Evolutionary conservation across 1,140 invertebrate species (phyloP).

Genomic region (Pachypeltis micranthus): DNA sequence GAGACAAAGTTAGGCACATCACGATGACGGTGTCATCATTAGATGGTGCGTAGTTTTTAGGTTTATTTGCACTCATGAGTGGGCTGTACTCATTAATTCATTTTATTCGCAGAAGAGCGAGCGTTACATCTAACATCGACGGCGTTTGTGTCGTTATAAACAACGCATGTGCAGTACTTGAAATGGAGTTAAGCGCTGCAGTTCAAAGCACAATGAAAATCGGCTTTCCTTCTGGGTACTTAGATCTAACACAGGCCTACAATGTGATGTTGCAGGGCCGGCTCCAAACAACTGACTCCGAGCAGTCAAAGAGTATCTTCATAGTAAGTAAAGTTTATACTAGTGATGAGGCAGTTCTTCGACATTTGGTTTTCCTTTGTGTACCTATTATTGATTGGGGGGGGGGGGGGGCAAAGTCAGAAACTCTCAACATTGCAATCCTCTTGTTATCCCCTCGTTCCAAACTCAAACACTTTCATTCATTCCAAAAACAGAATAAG

Average conservation of each 20-base stretch:
- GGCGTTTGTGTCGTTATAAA: conserved; percentile 95
- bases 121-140: conserved; percentile 83
- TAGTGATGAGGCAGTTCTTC: no score
- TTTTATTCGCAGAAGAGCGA: conserved; percentile 51
- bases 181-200: conserved; percentile 70
- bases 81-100: no score
- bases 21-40: no score
- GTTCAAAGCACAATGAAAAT: conserved; percentile 61
- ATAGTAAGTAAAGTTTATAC: conserved; percentile 45
- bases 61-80: no score
- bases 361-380: no score
- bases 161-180: conserved; percentile 77
- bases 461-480: no score
- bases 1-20: no score
- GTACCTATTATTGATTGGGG: no score
- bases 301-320: conserved; percentile 57
- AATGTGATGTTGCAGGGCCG: conserved; percentile 71
- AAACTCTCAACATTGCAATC: no score
- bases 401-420: not conserved
- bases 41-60: no score
- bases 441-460: no score
- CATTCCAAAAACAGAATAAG: no score
- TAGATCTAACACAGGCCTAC: conserved; percentile 68
- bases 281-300: conserved; percentile 61
- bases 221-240: conserved; percentile 76